phyloP scores from a whole-genome alignment of 2,888 invertebrate species.

The Mechanitis messenoides region DNA sequence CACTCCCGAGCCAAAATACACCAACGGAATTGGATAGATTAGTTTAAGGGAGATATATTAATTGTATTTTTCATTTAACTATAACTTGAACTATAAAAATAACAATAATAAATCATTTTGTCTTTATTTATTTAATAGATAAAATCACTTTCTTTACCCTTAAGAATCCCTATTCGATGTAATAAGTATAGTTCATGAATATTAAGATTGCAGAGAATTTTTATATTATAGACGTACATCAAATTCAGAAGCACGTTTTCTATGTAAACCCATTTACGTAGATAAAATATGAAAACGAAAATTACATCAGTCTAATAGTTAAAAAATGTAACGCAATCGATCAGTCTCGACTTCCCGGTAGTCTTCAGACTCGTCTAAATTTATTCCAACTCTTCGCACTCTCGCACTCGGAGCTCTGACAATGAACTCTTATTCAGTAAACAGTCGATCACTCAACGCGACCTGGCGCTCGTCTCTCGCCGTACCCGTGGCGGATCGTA shows the following conservation, averaged over 20 bases:
- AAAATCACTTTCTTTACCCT: too few species aligned
- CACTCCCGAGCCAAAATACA: constrained; percentile 14
- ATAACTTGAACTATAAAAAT: background rate
- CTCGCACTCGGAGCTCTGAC: constrained; percentile 67
- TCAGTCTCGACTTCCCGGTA: constrained; percentile 46
- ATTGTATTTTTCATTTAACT: background rate
- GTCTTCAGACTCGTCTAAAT: constrained; percentile 61
- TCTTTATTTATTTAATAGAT: too few species aligned
- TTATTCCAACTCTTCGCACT: constrained; percentile 64
- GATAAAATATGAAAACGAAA: constrained; percentile 20
- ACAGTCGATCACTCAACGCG: constrained; percentile 66
- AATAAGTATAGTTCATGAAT: too few species aligned
- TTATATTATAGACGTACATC: too few species aligned
- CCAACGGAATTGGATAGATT: constrained; percentile 16
- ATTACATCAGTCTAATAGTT: constrained; percentile 28
- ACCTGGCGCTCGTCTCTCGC: constrained; percentile 63
- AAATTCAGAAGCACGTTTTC: background rate
- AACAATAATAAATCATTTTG: too few species aligned
- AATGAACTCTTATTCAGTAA: constrained; percentile 71
- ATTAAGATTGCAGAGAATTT: too few species aligned
- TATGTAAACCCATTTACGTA: constrained; percentile 13
- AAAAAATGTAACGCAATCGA: constrained; percentile 37
- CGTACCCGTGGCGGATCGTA: constrained; percentile 60
- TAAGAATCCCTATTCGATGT: too few species aligned
- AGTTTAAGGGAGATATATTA: constrained; percentile 3